Evolutionary conservation across 2,113 vertebrate species (phyloP).

Genomic region (Tachysurus fulvidraco): DNA sequence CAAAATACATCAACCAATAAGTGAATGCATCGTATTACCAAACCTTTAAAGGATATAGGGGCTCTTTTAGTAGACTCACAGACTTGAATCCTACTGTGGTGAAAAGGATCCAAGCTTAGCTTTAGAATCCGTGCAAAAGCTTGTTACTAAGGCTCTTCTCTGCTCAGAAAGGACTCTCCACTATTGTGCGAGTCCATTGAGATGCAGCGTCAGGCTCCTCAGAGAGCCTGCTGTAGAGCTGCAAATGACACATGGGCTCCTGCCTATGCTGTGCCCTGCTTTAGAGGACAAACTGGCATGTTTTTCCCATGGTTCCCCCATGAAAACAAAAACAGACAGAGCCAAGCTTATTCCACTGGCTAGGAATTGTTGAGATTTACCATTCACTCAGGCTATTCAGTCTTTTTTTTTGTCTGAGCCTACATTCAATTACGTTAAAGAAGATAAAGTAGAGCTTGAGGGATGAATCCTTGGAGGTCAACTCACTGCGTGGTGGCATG

Average conservation of each 20-base stretch:
- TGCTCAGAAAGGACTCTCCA: conserved; percentile 54
- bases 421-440: conserved; percentile 44
- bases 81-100: conserved; percentile 9
- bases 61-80: conserved; percentile 41
- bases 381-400: conserved; percentile 58
- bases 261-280: conserved; percentile 36
- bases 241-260: conserved; percentile 63
- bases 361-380: conserved; percentile 38
- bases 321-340: conserved; percentile 46
- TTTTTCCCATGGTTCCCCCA: conserved; percentile 28
- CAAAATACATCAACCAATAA: neutral
- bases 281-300: conserved; percentile 53
- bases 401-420: conserved; percentile 45
- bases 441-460: conserved; percentile 25
- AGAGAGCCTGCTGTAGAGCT: conserved; percentile 14
- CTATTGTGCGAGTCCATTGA: conserved; percentile 68
- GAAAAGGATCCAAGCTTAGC: conserved; percentile 48
- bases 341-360: conserved; percentile 43
- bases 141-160: conserved; percentile 46
- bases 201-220: conserved; percentile 59
- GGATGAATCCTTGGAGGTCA: conserved; percentile 26
- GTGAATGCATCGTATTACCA: neutral
- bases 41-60: conserved; percentile 7
- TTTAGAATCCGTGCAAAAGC: conserved; percentile 31
- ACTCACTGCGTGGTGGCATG: conserved; percentile 47